These are phyloP conservation scores for Aspidoscelis tigris DNA, from an alignment of 2,113 vertebrate genomes.

Conservation along the genomic window DNA sequence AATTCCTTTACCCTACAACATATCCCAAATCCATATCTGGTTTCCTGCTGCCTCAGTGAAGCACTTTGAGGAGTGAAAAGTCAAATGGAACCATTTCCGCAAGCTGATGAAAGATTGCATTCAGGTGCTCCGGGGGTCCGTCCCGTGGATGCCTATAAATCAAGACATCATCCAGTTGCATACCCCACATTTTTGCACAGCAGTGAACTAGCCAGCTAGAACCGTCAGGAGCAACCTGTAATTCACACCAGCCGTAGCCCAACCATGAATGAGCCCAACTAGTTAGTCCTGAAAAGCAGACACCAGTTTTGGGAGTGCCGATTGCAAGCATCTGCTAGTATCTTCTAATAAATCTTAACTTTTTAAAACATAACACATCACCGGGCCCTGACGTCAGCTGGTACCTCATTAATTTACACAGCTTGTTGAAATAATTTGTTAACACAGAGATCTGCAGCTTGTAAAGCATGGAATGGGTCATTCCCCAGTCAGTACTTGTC, in stretches of 20 bases:
- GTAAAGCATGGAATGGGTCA: slow-evolving; percentile 20
- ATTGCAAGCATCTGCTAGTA: slow-evolving; percentile 47
- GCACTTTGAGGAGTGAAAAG: slow-evolving; percentile 53
- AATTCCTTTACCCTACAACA: slow-evolving; percentile 46
- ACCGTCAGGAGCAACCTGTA: slow-evolving; percentile 27
- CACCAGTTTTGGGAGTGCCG: slow-evolving; percentile 52
- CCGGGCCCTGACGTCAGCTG: slow-evolving; percentile 30
- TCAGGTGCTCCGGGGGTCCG: slow-evolving; percentile 68
- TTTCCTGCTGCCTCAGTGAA: slow-evolving; percentile 56
- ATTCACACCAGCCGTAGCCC: slow-evolving; percentile 52
- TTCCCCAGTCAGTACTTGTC: not conserved
- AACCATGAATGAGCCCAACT: slow-evolving; percentile 46
- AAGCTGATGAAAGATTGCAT: slow-evolving; percentile 64
- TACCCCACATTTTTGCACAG: slow-evolving; percentile 37
- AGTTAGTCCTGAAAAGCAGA: slow-evolving; percentile 46
- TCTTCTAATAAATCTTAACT: slow-evolving; percentile 46
- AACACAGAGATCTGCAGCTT: slow-evolving; percentile 28
- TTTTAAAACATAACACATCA: slow-evolving; percentile 19
- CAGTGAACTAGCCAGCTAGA: slow-evolving; percentile 39
- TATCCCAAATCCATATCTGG: slow-evolving; percentile 18
- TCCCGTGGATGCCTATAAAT: slow-evolving; percentile 51
- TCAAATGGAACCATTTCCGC: slow-evolving; percentile 51
- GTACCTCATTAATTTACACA: slow-evolving; percentile 44
- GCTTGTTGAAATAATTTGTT: slow-evolving; percentile 47
- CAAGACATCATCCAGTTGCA: slow-evolving; percentile 50